Evolutionary conservation across 2,113 vertebrate genomes (phyloP).

Genomic region (Lampris incognitus): DNA sequence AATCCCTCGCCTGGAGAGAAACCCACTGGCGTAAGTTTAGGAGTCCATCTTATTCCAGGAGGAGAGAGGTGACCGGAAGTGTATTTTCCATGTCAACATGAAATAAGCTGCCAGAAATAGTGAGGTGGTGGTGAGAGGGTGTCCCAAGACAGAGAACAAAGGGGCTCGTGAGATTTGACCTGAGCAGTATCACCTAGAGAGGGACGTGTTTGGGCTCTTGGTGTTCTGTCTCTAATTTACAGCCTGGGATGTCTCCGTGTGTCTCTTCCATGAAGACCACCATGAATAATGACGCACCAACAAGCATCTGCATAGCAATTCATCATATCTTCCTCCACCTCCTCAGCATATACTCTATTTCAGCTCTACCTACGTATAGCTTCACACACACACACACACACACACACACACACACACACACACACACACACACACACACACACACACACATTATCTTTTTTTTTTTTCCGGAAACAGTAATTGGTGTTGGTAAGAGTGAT

Average conservation of each 20-base stretch:
- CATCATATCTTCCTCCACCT: slow-evolving; percentile 4
- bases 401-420: too few species aligned
- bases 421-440: background rate
- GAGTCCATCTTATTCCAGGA: background rate
- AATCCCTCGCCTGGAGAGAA: background rate
- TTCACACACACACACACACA: background rate
- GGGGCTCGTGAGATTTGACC: slow-evolving; percentile 39
- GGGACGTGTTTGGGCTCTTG: slow-evolving; percentile 36
- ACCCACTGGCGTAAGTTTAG: background rate
- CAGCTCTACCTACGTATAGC: background rate
- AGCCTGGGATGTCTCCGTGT: slow-evolving; percentile 19
- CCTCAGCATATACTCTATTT: slow-evolving; percentile 42
- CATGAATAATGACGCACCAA: slow-evolving; percentile 60
- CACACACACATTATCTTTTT: background rate
- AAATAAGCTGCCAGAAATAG: slow-evolving; percentile 20
- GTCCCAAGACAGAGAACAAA: slow-evolving; percentile 21
- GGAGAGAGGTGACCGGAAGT: background rate
- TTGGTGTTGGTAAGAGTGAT: too few species aligned
- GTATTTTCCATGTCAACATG: slow-evolving; percentile 26
- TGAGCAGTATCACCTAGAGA: slow-evolving; percentile 38
- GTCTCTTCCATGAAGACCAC: slow-evolving; percentile 27
- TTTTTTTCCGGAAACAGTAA: background rate
- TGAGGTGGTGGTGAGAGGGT: background rate
- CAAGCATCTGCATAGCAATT: slow-evolving; percentile 34
- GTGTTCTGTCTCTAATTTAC: slow-evolving; percentile 61